phyloP scores from a whole-genome alignment of 2,113 vertebrate species.

The Amblyopsis rosae region DNA sequence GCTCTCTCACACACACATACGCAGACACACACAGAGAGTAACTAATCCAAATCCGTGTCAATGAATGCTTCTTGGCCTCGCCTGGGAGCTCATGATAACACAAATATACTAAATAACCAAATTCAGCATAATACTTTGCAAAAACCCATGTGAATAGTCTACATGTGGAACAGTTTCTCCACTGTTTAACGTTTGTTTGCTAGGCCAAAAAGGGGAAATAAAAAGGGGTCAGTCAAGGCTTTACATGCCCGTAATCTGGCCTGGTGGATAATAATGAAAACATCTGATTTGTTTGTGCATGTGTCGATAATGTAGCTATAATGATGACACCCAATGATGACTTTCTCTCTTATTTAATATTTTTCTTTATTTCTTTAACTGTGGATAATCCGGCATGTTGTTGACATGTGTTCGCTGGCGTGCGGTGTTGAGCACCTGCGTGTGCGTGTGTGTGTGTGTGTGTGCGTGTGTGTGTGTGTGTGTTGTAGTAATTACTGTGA shows the following conservation, averaged over 20 bases:
- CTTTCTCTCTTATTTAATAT: neutral
- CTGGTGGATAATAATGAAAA: constrained; percentile 39
- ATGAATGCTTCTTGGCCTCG: too few species aligned
- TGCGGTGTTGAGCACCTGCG: constrained; percentile 64
- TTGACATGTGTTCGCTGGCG: constrained; percentile 49
- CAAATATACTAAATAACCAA: too few species aligned
- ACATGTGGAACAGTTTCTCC: too few species aligned
- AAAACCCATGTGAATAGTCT: too few species aligned
- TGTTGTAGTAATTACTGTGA: constrained; percentile 75
- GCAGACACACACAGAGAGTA: too few species aligned
- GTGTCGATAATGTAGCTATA: constrained; percentile 55
- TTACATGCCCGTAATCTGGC: constrained; percentile 50
- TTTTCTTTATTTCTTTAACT: constrained; percentile 3
- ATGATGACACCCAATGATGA: constrained; percentile 62
- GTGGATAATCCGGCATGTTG: constrained; percentile 53
- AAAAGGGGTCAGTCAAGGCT: constrained; percentile 50
- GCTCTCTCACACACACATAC: constrained; percentile 30
- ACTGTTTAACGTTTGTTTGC: too few species aligned
- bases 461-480: constrained; percentile 54
- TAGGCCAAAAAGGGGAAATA: constrained; percentile 55
- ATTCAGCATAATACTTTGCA: too few species aligned
- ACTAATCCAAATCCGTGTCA: too few species aligned
- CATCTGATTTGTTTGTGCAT: constrained; percentile 53
- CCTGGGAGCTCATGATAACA: too few species aligned
- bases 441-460: constrained; percentile 47